Evolutionary conservation across 1,140 invertebrate species (phyloP).

Genomic region (Cepaea nemoralis): DNA sequence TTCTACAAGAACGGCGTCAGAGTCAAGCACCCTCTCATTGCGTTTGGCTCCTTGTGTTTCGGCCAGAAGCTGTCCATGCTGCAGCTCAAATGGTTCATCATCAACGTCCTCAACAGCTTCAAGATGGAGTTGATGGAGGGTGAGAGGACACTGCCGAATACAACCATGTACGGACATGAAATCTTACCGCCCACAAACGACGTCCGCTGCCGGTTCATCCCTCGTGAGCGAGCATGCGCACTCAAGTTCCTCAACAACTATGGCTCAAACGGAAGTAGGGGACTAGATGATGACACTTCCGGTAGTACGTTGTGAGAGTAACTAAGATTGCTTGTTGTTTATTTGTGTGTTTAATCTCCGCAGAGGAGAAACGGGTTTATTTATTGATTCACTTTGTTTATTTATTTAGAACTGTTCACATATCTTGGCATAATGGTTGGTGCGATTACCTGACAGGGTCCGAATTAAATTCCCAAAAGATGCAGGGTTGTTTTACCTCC

Average conservation of each 20-base stretch:
- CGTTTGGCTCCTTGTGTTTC: constrained; percentile 68
- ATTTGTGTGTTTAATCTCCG: too few relatives aligned
- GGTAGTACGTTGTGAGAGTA: background rate
- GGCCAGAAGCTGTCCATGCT: constrained; percentile 65
- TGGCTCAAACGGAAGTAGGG: background rate
- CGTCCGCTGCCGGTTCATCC: constrained; percentile 54
- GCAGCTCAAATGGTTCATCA: constrained; percentile 67
- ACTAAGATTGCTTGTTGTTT: too few relatives aligned
- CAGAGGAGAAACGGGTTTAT: too few relatives aligned
- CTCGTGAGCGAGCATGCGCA: constrained; percentile 43
- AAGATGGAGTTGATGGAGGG: constrained; percentile 62
- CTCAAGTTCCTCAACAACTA: constrained; percentile 38
- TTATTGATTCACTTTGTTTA: too few relatives aligned
- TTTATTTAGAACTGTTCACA: too few relatives aligned
- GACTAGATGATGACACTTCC: background rate
- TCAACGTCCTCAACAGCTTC: constrained; percentile 62
- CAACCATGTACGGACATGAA: constrained; percentile 68
- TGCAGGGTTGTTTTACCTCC: too few relatives aligned
- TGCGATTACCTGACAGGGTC: too few relatives aligned
- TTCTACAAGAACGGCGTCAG: constrained; percentile 67
- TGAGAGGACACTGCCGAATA: constrained; percentile 57
- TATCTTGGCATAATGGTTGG: too few relatives aligned
- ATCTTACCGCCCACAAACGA: constrained; percentile 68
- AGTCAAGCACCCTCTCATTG: constrained; percentile 64
- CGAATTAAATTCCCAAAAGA: too few relatives aligned